Evolutionary conservation across 2,797 vertebrate genomes (phyloP).

Genomic region (Aphelocoma californica): DNA sequence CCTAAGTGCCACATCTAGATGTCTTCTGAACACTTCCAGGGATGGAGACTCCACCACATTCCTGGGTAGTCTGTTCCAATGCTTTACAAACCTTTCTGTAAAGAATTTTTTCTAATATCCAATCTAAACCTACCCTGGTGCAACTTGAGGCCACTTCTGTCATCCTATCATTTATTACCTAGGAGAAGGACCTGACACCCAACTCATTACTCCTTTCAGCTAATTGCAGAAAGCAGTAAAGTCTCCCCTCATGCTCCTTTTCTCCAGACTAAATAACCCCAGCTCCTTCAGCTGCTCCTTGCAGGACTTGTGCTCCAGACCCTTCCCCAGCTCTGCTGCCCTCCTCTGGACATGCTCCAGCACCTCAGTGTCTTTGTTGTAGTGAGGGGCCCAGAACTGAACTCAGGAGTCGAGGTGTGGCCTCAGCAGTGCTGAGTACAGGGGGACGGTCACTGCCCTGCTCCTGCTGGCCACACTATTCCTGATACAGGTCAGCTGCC

Average conservation of each 20-base stretch:
- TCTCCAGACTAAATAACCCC: not conserved
- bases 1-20: not conserved
- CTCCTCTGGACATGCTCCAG: not conserved
- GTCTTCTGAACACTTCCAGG: not conserved
- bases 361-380: not conserved
- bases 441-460: not conserved
- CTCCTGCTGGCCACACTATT: not conserved
- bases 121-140: not conserved
- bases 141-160: not conserved
- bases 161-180: not conserved
- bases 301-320: not conserved
- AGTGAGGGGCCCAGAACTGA: not conserved
- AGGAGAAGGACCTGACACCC: not conserved
- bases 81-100: not conserved
- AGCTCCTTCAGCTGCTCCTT: not conserved
- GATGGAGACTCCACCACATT: not conserved
- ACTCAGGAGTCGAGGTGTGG: rapidly evolving
- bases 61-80: not conserved
- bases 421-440: not conserved
- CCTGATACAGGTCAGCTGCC: not conserved
- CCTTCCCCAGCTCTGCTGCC: not conserved
- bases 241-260: not conserved
- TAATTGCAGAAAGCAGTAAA: not conserved
- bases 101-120: not conserved
- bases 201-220: not conserved